These are phyloP conservation scores for Amazona vittata DNA, from an alignment of 2,113 vertebrate species.

Conservation along the genomic window DNA sequence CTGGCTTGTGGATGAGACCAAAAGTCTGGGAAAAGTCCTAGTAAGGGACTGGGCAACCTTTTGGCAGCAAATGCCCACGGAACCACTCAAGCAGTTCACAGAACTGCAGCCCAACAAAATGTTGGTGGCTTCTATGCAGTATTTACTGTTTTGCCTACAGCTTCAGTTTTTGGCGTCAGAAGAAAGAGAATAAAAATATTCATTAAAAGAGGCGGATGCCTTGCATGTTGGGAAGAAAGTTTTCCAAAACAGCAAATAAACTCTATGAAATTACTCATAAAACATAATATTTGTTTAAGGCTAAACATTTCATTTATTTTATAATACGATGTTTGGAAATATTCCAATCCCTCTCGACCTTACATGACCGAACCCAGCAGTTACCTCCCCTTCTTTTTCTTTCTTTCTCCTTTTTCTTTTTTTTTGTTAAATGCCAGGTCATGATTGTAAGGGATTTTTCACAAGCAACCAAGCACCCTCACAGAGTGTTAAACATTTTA, in stretches of 20 bases:
- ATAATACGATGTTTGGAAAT: background rate
- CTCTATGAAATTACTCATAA: background rate
- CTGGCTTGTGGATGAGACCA: background rate
- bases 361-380: background rate
- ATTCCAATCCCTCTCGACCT: background rate
- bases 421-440: background rate
- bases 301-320: background rate
- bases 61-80: background rate
- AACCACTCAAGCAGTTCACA: background rate
- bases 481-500: background rate
- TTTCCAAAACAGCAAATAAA: constrained; percentile 17
- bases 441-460: background rate
- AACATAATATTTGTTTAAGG: background rate
- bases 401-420: background rate
- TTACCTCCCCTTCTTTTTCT: background rate
- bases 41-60: background rate
- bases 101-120: background rate
- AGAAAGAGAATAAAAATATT: background rate
- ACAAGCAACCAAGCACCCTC: background rate
- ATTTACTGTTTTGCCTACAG: background rate
- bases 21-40: background rate
- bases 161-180: background rate
- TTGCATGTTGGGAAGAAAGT: background rate
- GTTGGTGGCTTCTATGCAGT: background rate
- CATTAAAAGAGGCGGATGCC: background rate